Conservation (phyloP, 2,797 vertebrate genomes). For the Hoplostethus atlanticus region DNA sequence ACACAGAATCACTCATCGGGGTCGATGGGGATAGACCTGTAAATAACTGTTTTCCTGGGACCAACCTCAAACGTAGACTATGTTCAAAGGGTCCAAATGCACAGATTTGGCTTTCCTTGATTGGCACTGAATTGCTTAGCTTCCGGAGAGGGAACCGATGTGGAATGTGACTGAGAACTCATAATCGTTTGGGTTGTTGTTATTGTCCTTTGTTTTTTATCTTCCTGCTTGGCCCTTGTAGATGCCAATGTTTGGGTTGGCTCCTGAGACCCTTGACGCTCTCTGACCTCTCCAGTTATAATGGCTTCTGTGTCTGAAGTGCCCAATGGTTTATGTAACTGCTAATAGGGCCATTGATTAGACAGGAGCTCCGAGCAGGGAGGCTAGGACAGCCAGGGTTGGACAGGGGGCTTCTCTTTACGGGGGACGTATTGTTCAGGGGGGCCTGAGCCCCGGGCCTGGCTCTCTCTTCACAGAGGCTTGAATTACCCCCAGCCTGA, state of each 20-base stretch:
- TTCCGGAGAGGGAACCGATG: not conserved
- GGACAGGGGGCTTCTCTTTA: conserved; percentile 58
- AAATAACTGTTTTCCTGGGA: no score
- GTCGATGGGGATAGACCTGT: not conserved
- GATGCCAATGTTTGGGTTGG: conserved; percentile 53
- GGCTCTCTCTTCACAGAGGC: conserved; percentile 64
- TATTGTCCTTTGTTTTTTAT: conserved; percentile 47
- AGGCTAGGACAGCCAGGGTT: conserved; percentile 46
- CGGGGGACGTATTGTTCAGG: conserved; percentile 53
- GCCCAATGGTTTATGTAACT: conserved; percentile 71
- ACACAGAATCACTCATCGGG: not conserved
- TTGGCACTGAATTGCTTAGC: not conserved
- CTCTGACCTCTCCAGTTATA: conserved; percentile 55
- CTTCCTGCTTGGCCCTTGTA: conserved; percentile 42
- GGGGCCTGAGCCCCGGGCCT: conserved; percentile 50
- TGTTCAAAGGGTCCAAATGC: not conserved
- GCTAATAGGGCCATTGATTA: conserved; percentile 69
- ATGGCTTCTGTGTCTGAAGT: conserved; percentile 49
- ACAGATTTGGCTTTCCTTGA: not conserved
- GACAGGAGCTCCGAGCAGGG: conserved; percentile 39
- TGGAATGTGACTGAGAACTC: conserved; percentile 9
- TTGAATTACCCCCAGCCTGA: conserved; percentile 58
- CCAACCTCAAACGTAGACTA: not conserved
- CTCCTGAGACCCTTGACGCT: conserved; percentile 46
- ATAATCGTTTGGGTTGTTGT: conserved; percentile 37